These are phyloP conservation scores for Emydura subglobosa DNA, from an alignment of 2,113 vertebrate genomes.

Conservation along the genomic window DNA sequence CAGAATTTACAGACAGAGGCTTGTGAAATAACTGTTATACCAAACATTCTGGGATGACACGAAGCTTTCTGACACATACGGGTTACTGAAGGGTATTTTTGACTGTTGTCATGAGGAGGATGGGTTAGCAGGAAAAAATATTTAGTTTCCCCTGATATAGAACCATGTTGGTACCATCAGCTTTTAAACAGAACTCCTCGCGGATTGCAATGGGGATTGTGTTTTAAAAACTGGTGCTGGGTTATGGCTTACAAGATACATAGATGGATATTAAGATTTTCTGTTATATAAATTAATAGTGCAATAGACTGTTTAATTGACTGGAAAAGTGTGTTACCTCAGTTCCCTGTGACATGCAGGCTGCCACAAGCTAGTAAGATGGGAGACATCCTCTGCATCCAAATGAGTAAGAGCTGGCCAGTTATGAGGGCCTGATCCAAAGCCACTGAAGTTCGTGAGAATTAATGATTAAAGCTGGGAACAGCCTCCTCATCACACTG, in stretches of 20 bases:
- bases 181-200: background rate
- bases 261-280: background rate
- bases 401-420: background rate
- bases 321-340: background rate
- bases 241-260: background rate
- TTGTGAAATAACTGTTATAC: constrained; percentile 79
- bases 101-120: constrained; percentile 69
- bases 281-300: background rate
- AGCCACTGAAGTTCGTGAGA: background rate
- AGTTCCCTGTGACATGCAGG: background rate
- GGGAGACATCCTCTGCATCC: background rate
- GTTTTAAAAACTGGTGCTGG: background rate
- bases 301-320: background rate
- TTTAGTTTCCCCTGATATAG: background rate
- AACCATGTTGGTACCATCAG: background rate
- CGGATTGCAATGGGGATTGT: background rate
- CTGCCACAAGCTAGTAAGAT: background rate
- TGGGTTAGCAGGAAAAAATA: constrained; percentile 56
- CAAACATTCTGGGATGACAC: constrained; percentile 69
- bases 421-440: background rate
- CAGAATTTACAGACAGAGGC: constrained; percentile 70
- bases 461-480: background rate
- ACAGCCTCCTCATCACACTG: background rate
- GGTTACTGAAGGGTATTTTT: constrained; percentile 76
- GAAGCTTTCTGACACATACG: constrained; percentile 54